These are phyloP conservation scores for Notodonta dromedarius DNA, from an alignment of 2,888 invertebrate species.

Conservation along the genomic window DNA sequence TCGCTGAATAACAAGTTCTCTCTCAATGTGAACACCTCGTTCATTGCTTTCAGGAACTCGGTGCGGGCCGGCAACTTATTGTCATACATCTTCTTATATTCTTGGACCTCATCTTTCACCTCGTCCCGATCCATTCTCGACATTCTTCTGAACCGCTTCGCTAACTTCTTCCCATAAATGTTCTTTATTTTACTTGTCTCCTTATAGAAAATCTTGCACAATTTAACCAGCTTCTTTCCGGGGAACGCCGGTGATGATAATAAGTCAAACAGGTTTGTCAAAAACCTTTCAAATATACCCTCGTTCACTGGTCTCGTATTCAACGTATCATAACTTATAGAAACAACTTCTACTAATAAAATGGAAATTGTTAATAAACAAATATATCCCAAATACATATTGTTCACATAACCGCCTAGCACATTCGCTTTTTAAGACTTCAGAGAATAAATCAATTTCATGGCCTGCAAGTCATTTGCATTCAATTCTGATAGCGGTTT, in stretches of 20 bases:
- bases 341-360: background rate
- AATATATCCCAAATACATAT: constrained; percentile 15
- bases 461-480: constrained; percentile 21
- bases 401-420: background rate
- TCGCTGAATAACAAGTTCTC: constrained; percentile 53
- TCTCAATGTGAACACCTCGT: constrained; percentile 48
- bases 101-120: constrained; percentile 40
- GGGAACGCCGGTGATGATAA: constrained; percentile 43
- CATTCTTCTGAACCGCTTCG: constrained; percentile 43
- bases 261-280: constrained; percentile 47
- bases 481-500: constrained; percentile 5
- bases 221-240: constrained; percentile 44
- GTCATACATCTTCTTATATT: constrained; percentile 40
- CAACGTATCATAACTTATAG: background rate
- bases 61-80: constrained; percentile 29
- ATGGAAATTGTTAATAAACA: background rate
- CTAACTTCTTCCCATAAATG: constrained; percentile 42
- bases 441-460: constrained; percentile 36
- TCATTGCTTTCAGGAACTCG: constrained; percentile 56
- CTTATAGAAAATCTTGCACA: constrained; percentile 45
- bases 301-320: constrained; percentile 10
- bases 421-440: background rate
- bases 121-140: constrained; percentile 45
- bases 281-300: constrained; percentile 59
- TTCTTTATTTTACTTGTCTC: constrained; percentile 41